Percentiles rank a stretch among this genome's conserved stretches.
Evolutionary conservation across 2,113 vertebrate genomes (phyloP).

Genomic region (Trogon surrucura): DNA sequence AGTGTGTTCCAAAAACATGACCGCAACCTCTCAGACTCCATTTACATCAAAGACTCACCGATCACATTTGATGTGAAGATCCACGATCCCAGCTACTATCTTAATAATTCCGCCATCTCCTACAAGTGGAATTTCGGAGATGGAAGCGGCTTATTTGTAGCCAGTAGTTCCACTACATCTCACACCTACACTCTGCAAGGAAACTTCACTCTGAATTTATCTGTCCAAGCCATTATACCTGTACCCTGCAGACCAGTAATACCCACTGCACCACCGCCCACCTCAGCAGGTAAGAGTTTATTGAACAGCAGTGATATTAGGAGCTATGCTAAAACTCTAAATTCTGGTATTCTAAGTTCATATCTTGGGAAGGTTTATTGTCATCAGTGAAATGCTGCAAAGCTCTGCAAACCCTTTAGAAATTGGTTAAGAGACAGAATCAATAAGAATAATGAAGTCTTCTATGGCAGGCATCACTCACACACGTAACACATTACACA

Average conservation of each 20-base stretch:
- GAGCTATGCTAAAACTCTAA: not conserved
- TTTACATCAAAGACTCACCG: conserved; percentile 86
- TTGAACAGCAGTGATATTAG: not conserved
- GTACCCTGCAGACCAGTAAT: conserved; percentile 79
- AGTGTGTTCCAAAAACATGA: conserved; percentile 88
- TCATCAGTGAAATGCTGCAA: not conserved
- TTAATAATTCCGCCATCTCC: conserved; percentile 83
- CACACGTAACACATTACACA: not conserved
- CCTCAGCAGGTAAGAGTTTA: conserved; percentile 60
- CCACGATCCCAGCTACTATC: conserved; percentile 91
- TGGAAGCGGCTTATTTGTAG: conserved; percentile 86
- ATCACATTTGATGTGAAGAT: conserved; percentile 84
- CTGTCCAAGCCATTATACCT: conserved; percentile 85
- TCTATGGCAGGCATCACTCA: not conserved
- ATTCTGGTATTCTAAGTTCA: not conserved
- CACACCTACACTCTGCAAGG: conserved; percentile 85
- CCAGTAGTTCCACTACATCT: conserved; percentile 75
- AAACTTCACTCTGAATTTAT: conserved; percentile 84
- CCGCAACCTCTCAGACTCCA: conserved; percentile 81
- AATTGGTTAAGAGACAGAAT: not conserved
- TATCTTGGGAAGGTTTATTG: not conserved
- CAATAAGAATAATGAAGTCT: not conserved
- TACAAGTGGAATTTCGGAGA: conserved; percentile 93
- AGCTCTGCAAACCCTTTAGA: not conserved
- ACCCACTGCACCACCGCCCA: conserved; percentile 57